Base-by-base conservation (phyloP, 1,140 invertebrate species). In the Brachionus asplanchnoidis region DNA sequence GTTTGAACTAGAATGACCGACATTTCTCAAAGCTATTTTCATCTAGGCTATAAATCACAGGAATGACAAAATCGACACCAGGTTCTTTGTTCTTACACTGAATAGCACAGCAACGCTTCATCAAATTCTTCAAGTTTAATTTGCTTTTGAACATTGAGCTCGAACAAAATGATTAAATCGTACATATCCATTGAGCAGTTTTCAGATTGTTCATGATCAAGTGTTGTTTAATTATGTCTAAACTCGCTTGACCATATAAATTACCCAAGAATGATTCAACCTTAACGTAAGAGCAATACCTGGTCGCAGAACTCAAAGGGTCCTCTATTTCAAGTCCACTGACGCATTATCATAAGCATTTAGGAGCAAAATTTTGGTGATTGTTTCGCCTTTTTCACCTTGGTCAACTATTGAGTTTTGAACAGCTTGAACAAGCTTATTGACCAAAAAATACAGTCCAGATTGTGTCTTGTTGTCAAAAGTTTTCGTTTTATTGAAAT, bases 311-410 rank as follows among this genome's bases (percentile, higher is more conserved):
- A 60, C 8, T 60, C 1, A 73, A 3, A 20, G 17, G 40, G 7
- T 42, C 32, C 0, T 73, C 36, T 0, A 42, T 73, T 73, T 73
- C 20, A 40, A 73, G 36, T 8, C 9, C 1, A 17, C 17, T 36
- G n/a, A 42, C 40, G 4, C 12, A 73, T 17, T n/a, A 42, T 73
- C 68, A 42, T 23, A 73, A 9, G 68, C 28, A 73, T 73, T 40
- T 1, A 73, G 7, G 3, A 73, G 36, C 6, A 73, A 20, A 11
- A 73, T 20, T 73, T 73, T 73, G 5, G 68, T 73, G 0, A 73
- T 73, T 42, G 68, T 73, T 9, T 73, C 68, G 9, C 68, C 68
- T 73, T 73, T 73, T 40, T 73, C 68, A 23, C 68, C 68, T 73
- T 73, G 68, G 17, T 73, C 68, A 42, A 73, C 3, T 40, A 73